Conservation (phyloP, 2,797 vertebrate species). For the Furcifer pardalis region DNA sequence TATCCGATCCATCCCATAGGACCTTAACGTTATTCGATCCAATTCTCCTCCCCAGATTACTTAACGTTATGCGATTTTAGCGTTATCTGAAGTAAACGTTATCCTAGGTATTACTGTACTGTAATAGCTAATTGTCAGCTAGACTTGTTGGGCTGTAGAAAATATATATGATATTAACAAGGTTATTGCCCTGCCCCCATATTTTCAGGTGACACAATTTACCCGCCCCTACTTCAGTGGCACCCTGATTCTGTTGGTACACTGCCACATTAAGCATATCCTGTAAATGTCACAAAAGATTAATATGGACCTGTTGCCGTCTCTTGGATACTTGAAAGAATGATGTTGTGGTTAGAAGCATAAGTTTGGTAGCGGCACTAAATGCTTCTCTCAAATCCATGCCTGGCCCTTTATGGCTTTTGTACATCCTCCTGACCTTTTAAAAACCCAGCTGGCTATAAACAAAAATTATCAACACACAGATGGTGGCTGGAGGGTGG, state of each 20-base stretch:
- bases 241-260: background rate
- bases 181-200: background rate
- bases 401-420: background rate
- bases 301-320: background rate
- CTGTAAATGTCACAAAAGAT: background rate
- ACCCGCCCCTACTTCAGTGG: no score
- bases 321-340: background rate
- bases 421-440: constrained; percentile 14
- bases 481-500: background rate
- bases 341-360: background rate
- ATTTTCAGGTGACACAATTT: background rate
- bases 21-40: no score
- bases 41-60: no score
- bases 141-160: no score
- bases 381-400: constrained; percentile 10
- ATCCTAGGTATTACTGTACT: no score
- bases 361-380: background rate
- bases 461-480: constrained; percentile 13
- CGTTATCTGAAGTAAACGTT: no score
- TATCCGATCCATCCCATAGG: no score
- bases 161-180: background rate
- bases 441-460: constrained; percentile 22
- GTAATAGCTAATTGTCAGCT: no score
- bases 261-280: background rate
- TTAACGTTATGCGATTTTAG: no score